Evolutionary conservation across 2,113 vertebrate genomes (phyloP).

Genomic region (Rhadina sibilatrix): DNA sequence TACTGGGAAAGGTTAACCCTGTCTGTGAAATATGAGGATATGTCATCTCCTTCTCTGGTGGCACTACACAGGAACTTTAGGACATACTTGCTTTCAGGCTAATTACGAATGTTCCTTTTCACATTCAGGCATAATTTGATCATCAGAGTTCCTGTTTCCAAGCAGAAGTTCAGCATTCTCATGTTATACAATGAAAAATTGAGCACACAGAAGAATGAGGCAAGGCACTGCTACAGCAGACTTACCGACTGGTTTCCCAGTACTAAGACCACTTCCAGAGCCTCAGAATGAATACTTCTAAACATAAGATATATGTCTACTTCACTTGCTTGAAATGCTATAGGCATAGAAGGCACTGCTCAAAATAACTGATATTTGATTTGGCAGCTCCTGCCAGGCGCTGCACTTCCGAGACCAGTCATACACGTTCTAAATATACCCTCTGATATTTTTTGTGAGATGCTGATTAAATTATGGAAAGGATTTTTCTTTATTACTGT

Average conservation of each 20-base stretch:
- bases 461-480: not conserved
- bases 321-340: not conserved
- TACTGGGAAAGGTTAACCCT: conserved; percentile 15
- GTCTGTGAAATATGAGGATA: not conserved
- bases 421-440: conserved; percentile 25
- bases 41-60: not conserved
- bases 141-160: not conserved
- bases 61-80: not conserved
- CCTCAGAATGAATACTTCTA: not conserved
- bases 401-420: not conserved
- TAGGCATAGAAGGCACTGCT: not conserved
- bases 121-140: not conserved
- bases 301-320: not conserved
- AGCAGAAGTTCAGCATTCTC: not conserved
- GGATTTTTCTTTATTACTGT: not conserved
- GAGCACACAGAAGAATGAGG: not conserved
- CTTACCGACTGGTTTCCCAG: not conserved
- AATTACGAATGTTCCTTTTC: not conserved
- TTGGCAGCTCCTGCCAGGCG: not conserved
- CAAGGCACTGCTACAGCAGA: not conserved
- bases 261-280: not conserved
- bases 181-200: not conserved
- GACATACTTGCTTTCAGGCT: not conserved
- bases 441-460: not conserved
- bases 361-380: not conserved